Conservation (phyloP, 2,797 vertebrate genomes). For the Falco peregrinus region DNA sequence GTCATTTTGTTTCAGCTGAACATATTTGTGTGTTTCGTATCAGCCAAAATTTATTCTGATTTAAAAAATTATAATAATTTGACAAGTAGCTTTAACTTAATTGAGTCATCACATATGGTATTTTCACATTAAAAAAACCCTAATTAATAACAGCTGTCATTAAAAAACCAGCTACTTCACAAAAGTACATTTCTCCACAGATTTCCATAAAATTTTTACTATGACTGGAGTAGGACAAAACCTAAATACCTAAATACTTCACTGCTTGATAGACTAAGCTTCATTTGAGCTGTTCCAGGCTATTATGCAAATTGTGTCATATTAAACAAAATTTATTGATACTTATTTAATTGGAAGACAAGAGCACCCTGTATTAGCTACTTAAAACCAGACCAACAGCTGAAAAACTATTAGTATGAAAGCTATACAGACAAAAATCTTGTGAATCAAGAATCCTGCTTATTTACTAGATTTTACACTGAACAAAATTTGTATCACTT, state of each 20-base stretch:
- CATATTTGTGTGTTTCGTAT: neutral
- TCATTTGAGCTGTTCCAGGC: neutral
- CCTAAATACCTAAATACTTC: constrained; percentile 37
- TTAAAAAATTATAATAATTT: neutral
- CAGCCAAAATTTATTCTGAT: neutral
- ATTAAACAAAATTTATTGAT: neutral
- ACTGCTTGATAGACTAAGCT: constrained; percentile 6
- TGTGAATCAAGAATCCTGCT: neutral
- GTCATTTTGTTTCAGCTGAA: neutral
- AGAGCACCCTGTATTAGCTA: neutral
- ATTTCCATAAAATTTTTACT: constrained; percentile 56
- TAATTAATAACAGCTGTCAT: constrained; percentile 43
- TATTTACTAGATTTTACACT: neutral
- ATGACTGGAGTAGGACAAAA: constrained; percentile 1
- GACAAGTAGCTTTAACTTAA: constrained; percentile 37
- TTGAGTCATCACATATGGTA: constrained; percentile 11
- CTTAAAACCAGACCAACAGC: neutral
- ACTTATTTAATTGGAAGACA: neutral
- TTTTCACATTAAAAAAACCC: constrained; percentile 40
- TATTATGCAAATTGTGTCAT: constrained; percentile 4
- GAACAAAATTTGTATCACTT: neutral
- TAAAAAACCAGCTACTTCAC: constrained; percentile 22
- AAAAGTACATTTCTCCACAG: constrained; percentile 20
- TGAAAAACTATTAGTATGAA: neutral
- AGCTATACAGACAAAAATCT: neutral